A percentile compares a stretch with the other conserved stretches of the same genome.
phyloP scores from a whole-genome alignment of 2,113 vertebrate species.

The Casuarius casuarius region DNA sequence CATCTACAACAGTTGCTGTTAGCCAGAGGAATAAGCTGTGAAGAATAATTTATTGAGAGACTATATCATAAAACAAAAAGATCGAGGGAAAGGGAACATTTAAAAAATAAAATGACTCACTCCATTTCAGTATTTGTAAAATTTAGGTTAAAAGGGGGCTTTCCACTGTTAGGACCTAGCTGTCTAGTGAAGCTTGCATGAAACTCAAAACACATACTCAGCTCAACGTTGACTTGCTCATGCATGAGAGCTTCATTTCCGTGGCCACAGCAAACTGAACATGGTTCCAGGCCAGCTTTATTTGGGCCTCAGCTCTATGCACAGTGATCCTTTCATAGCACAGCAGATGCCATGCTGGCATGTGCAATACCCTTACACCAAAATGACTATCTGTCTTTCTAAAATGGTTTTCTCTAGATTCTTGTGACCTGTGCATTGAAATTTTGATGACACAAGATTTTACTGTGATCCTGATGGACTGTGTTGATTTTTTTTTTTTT shows the following conservation, averaged over 20 bases:
- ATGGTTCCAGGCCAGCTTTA: background rate
- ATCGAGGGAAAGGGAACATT: background rate
- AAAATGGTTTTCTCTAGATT: constrained; percentile 2
- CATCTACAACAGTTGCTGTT: background rate
- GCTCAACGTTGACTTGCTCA: background rate
- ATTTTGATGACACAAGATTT: constrained; percentile 42
- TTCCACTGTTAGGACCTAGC: background rate
- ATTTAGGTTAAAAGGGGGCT: constrained; percentile 7
- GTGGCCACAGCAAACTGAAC: background rate
- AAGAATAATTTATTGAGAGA: background rate
- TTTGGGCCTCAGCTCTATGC: constrained; percentile 27
- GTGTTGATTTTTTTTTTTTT: background rate
- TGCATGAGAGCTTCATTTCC: constrained; percentile 12
- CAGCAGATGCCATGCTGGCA: constrained; percentile 67
- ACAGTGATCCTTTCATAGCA: constrained; percentile 65
- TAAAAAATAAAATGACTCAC: constrained; percentile 48
- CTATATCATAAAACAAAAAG: background rate
- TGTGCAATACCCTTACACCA: constrained; percentile 36
- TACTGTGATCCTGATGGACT: constrained; percentile 15
- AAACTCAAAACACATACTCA: background rate
- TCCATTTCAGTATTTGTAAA: constrained; percentile 3
- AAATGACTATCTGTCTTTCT: constrained; percentile 60
- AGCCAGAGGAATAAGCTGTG: background rate
- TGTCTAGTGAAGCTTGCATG: background rate
- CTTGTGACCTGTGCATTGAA: constrained; percentile 16